Evolutionary conservation across 1,140 invertebrate genomes (phyloP).

Genomic region (Pseudomyrmex gracilis): DNA sequence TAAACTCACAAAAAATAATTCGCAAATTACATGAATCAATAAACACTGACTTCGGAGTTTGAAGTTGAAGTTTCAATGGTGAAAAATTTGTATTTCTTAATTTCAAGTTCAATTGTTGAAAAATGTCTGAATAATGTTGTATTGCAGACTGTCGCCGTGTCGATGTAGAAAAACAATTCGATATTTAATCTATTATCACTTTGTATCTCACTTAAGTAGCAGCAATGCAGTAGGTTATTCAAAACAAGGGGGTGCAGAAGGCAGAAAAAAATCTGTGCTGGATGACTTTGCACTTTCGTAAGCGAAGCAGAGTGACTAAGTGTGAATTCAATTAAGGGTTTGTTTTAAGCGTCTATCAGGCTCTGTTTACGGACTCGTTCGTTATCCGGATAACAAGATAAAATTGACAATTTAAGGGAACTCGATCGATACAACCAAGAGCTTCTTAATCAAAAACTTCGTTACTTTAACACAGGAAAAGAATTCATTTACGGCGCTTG

Average conservation of each 20-base stretch:
- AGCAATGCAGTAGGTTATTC: slow-evolving; percentile 66
- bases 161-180: slow-evolving; percentile 10
- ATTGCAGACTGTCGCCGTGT: too few species aligned
- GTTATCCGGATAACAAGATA: slow-evolving; percentile 81
- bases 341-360: slow-evolving; percentile 77
- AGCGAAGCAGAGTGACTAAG: slow-evolving; percentile 81
- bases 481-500: slow-evolving; percentile 25
- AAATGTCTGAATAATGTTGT: too few species aligned
- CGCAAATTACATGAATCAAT: too few species aligned
- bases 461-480: slow-evolving; percentile 13
- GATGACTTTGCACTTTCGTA: slow-evolving; percentile 82
- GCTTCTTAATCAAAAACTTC: slow-evolving; percentile 8
- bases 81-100: too few species aligned
- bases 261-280: slow-evolving; percentile 82
- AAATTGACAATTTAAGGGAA: slow-evolving; percentile 76
- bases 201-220: slow-evolving; percentile 52
- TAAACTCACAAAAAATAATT: too few species aligned
- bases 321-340: slow-evolving; percentile 85
- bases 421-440: slow-evolving; percentile 61
- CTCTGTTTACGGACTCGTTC: slow-evolving; percentile 81
- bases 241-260: slow-evolving; percentile 71
- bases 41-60: too few species aligned
- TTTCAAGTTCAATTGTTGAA: too few species aligned
- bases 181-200: slow-evolving; percentile 50
- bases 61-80: too few species aligned